Evolutionary conservation across 1,140 invertebrate genomes (phyloP), one percentile per base, ranked within the genome.

Genomic region (Littorina saxatilis): DNA sequence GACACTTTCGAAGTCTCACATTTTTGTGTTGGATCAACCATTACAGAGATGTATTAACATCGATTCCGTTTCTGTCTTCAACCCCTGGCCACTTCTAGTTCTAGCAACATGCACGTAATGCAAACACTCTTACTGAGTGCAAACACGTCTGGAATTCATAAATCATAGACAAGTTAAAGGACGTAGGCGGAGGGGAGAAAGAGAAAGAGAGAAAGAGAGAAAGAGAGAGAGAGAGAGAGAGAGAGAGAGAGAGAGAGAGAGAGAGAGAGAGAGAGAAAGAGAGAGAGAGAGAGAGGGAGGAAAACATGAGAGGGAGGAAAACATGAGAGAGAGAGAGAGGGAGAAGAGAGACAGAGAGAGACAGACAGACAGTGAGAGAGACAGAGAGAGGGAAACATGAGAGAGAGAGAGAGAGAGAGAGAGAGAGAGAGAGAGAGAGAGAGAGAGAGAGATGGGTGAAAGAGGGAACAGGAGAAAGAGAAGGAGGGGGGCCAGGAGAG

Each of bases 231-330:
- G 58, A 63, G 58, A 63, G 58, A 63, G 27, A 63, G 27, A 63
- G 17, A 63, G 47, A 50, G 47, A 50, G 58, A 17, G 58, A 63
- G 58, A 17, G 58, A 63, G 58, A 17, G 58, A 63, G 58, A 63
- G 58, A 63, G 58, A 63, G 58, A 63, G 58, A 63, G 58, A 63
- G 58, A 63, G 58, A 63, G 58, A 63, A n/a, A 63, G 58, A 63
- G 58, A 63, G 58, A 63, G 58, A 63, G 58, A 63, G 58, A 63
- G 58, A 63, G 58, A 63, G 47, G 20, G 47, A 50, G 47, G 20
- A 20, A 50, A 20, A 50, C 9, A 50, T 9, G 20, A 20, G 20
- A 20, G 9, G 58, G 27, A 7, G 9, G 58, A 17, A 27, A n/a
- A 27, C 11, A 27, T 7, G 17, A 29, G 17, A 63, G 58, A 63